A percentile compares a stretch with the other conserved stretches of the same genome.
Evolutionary conservation across 2,888 invertebrate genomes (phyloP).

Genomic region (Furcula furcula): DNA sequence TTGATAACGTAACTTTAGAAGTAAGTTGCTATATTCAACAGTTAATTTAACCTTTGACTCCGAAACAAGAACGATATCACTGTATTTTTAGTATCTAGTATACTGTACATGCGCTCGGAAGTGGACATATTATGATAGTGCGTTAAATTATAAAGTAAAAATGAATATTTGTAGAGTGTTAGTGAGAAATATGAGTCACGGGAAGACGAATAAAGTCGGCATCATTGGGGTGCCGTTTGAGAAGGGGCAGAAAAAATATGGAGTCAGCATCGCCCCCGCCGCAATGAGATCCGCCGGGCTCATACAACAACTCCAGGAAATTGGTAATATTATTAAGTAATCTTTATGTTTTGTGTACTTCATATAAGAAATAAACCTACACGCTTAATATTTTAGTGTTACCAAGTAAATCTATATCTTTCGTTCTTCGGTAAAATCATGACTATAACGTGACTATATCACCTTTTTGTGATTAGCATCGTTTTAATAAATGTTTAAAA

Average conservation of each 20-base stretch:
- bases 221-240: conserved; percentile 91
- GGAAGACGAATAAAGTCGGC: conserved; percentile 80
- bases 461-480: too few species aligned
- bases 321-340: too few species aligned
- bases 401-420: too few species aligned
- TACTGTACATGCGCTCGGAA: conserved; percentile 24
- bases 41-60: conserved; percentile 44
- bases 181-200: conserved; percentile 57
- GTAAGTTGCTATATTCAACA: conserved; percentile 7
- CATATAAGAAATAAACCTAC: too few species aligned
- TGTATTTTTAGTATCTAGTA: conserved; percentile 28
- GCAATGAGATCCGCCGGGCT: conserved; percentile 85
- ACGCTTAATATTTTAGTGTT: too few species aligned
- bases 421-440: too few species aligned
- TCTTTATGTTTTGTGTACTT: too few species aligned
- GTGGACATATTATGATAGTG: conserved; percentile 21
- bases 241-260: conserved; percentile 88
- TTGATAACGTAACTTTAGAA: conserved; percentile 25
- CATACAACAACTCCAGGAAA: conserved; percentile 80
- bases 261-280: conserved; percentile 87
- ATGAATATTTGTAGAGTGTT: conserved; percentile 63
- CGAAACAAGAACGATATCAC: conserved; percentile 31
- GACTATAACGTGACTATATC: too few species aligned
- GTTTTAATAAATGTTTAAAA: too few species aligned
- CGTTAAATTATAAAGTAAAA: conserved; percentile 27